Evolutionary conservation across 35 echinoderm and acorn worm species (phyloP).

Genomic region (Ophiothrix spiculata): DNA sequence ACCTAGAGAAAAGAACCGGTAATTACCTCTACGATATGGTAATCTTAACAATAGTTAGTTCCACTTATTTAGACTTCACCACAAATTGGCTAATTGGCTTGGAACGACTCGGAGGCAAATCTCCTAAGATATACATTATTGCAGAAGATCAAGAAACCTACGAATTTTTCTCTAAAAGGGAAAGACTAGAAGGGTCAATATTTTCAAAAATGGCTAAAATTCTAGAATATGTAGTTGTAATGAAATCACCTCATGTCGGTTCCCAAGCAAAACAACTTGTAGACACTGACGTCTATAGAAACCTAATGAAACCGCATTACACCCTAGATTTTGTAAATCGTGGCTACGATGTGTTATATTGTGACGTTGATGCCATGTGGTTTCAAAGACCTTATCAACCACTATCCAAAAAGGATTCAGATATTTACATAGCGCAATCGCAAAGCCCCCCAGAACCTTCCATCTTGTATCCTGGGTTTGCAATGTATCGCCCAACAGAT

Average conservation of each 20-base stretch:
- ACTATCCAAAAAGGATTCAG: slow-evolving; percentile 46
- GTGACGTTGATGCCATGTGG: slow-evolving; percentile 79
- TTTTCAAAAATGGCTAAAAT: too few relatives aligned
- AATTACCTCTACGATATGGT: neutral
- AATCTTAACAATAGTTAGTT: slow-evolving; percentile 56
- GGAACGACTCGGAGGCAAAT: slow-evolving; percentile 12
- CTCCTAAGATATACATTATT: slow-evolving; percentile 45
- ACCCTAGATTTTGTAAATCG: slow-evolving; percentile 34
- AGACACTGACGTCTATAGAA: slow-evolving; percentile 60
- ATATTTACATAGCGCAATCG: slow-evolving; percentile 41
- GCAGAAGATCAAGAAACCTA: slow-evolving; percentile 51
- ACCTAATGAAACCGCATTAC: slow-evolving; percentile 60
- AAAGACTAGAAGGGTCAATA: too few relatives aligned
- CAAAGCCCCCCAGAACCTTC: neutral
- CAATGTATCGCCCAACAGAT: slow-evolving; percentile 45
- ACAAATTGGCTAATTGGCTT: slow-evolving; percentile 73
- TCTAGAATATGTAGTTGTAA: neutral
- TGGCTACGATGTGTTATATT: slow-evolving; percentile 66
- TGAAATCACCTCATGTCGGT: neutral
- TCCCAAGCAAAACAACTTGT: slow-evolving; percentile 17
- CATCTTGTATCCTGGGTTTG: slow-evolving; percentile 51
- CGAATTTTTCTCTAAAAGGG: neutral
- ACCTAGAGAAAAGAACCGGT: neutral
- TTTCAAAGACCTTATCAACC: slow-evolving; percentile 63
- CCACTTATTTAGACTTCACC: slow-evolving; percentile 56